Evolutionary conservation across 2,888 invertebrate species (phyloP), one percentile per base, ranked within the genome.

Genomic region (Campoletis raptor): DNA sequence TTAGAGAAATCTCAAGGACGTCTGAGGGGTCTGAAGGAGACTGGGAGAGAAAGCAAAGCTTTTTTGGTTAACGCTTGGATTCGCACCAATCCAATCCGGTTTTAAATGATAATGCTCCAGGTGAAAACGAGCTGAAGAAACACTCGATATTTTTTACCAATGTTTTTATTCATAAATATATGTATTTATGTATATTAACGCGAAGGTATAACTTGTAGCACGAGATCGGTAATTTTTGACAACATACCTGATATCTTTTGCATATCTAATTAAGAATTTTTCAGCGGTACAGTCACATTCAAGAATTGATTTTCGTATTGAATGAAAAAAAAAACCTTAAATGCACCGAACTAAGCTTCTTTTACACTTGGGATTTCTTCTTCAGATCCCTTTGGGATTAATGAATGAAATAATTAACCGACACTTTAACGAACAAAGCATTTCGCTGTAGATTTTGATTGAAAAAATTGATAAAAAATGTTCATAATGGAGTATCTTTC

Each of bases 41-140:
- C 18, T 21, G 10, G 18, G 15, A 10, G 15, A n/a, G 10, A n/a
- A 64, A 18, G 36, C n/a, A 30, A 77, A 24, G 54, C n/a, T 52
- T 70, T 57, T 61, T 40, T 61, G 18, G 45, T 30, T 30, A 70
- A 80, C 37, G 66, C n/a, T 21, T n/a, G 30, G 36, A 30, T 70
- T 42, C 70, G 61, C 36, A n/a, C 42, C 45, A 40, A 61, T n/a
- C 61, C 18, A 57, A 70, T 70, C 45, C 45, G 45, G 70, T 61
- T 70, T 61, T 30, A 45, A 45, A 80, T 48, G 30, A 72, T 80
- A 70, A 79, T 37, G n/a, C 37, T 40, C 6, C 45, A n/a, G 37
- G 42, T 57, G 24, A 61, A 61, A 61, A 80, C 45, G 21, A 61
- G 30, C 70, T 24, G 57, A 21, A 80, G 45, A 80, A 70, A 61